These are phyloP conservation scores for Ochotona curzoniae DNA, from an alignment of 2,113 vertebrate genomes.

Conservation along the genomic window DNA sequence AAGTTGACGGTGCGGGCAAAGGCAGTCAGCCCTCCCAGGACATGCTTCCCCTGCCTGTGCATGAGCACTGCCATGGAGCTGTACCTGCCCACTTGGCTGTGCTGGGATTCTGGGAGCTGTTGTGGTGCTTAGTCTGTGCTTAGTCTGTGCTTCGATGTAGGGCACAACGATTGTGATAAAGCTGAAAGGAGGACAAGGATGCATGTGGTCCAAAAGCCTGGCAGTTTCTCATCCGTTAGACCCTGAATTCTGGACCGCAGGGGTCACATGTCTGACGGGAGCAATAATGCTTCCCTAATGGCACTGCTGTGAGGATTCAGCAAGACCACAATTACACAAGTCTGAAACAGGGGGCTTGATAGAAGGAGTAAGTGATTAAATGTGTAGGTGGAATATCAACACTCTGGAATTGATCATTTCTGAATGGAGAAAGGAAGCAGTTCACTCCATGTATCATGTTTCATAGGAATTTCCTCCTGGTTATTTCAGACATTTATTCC, in stretches of 20 bases:
- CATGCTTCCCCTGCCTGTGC: neutral
- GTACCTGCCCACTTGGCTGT: neutral
- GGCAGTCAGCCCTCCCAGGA: neutral
- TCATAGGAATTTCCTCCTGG: neutral
- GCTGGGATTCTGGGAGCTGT: too few species aligned
- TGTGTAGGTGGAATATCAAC: neutral
- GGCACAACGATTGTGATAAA: too few species aligned
- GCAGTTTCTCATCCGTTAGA: neutral
- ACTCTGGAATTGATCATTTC: neutral
- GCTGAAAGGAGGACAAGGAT: too few species aligned
- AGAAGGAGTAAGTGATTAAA: neutral
- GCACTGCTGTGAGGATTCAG: neutral
- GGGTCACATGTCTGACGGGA: neutral
- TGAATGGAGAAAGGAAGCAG: neutral
- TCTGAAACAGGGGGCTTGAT: fast-evolving
- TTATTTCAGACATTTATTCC: neutral
- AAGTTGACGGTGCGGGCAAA: constrained; percentile 7
- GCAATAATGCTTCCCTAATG: too few species aligned
- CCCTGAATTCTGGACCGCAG: neutral
- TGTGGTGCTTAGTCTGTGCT: neutral
- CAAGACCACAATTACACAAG: fast-evolving
- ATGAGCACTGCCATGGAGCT: fast-evolving
- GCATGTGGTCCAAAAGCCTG: neutral
- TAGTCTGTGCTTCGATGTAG: neutral
- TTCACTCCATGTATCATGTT: neutral